Evolutionary conservation across 92 coral and sea anemone species (phyloP).

Genomic region (Muricea muricata): DNA sequence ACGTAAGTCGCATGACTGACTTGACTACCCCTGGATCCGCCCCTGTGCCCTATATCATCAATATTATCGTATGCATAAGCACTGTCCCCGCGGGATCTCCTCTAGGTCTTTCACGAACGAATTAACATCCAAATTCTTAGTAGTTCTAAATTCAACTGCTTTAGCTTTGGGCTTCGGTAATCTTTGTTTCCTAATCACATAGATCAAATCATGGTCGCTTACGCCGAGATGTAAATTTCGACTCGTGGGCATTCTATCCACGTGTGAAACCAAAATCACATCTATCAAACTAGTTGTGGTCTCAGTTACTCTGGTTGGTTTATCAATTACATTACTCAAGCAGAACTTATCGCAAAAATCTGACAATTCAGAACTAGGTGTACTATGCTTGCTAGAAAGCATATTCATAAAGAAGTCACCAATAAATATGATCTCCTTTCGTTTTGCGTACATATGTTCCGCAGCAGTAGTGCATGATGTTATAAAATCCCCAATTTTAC

Average conservation of each 20-base stretch:
- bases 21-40: too few species aligned
- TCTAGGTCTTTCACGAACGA: neutral
- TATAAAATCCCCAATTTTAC: slow-evolving; percentile 60
- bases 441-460: slow-evolving; percentile 63
- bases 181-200: slow-evolving; percentile 65
- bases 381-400: slow-evolving; percentile 47
- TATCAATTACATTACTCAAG: slow-evolving; percentile 62
- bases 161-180: slow-evolving; percentile 63
- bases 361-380: slow-evolving; percentile 66
- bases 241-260: slow-evolving; percentile 59
- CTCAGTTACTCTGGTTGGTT: slow-evolving; percentile 71
- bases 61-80: slow-evolving; percentile 1
- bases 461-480: slow-evolving; percentile 59
- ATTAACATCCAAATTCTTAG: slow-evolving; percentile 45
- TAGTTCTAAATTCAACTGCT: slow-evolving; percentile 65
- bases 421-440: slow-evolving; percentile 61
- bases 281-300: slow-evolving; percentile 59
- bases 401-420: slow-evolving; percentile 72
- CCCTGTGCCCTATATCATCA: neutral
- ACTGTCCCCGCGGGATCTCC: slow-evolving; percentile 60
- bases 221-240: slow-evolving; percentile 62
- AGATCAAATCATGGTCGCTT: slow-evolving; percentile 65
- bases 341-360: slow-evolving; percentile 69
- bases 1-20: too few species aligned
- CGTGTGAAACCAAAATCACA: slow-evolving; percentile 68